Evolutionary conservation across 2,113 vertebrate species (phyloP), one percentile per base, ranked within the genome.

Genomic region (Archocentrus centrarchus): DNA sequence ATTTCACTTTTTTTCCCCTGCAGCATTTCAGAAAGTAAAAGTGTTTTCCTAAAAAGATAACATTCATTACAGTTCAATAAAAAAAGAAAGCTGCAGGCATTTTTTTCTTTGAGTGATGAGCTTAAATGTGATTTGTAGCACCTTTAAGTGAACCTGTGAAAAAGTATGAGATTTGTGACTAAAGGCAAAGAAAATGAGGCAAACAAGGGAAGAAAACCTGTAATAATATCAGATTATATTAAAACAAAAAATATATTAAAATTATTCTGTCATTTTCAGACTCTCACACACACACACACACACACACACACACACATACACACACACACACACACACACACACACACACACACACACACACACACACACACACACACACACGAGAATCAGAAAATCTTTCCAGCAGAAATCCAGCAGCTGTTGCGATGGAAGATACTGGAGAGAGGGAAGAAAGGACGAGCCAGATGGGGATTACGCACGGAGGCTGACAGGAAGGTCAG

Each of bases 361-460:
- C 35, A 37, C 35, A 37, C 7, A 37, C 37, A 37, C 37, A 30
- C 64, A 68, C 9, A 64, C 14, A 62, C 7, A 60, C 20, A 35
- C 11, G 17, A 20, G 20, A 82, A 60, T 75, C 9, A 0, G 17
- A 39, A 32, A 84, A 59, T 77, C 32, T 70, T 88, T 83, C 22
- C 47, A 70, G 64, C 63, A 35, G 22, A 27, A 77, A 13, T 14
- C 41, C 41, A 44, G 57, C 88, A 87, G 82, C 80, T 88, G 81
- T 55, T 11, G 32, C 35, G 47, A 81, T 41, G 59, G 41, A 78
- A 37, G 63, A 60, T 27, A 68, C 13, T 66, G 13, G 47, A 73
- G 66, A 53, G 66, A 70, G 1, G 0, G 0, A 50, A 22, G 20
- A 32, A 20, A 59, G 35, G 70, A 24, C 1, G 11, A 57, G 44